These are phyloP conservation scores for Melinaea marsaeus DNA, from an alignment of 2,888 invertebrate genomes.

Conservation along the genomic window DNA sequence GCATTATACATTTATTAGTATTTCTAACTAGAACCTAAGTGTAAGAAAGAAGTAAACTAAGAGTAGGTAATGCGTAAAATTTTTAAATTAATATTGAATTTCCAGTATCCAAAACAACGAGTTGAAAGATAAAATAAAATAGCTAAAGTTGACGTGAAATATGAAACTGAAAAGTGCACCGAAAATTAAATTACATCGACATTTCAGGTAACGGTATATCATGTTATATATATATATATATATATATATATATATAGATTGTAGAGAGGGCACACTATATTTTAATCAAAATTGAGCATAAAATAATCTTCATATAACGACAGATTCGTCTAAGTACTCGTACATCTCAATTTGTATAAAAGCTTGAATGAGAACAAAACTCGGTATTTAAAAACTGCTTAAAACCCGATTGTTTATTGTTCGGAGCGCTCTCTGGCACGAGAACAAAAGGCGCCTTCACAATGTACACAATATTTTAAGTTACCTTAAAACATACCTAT, in stretches of 20 bases:
- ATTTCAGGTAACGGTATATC: neutral
- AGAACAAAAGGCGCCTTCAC: slow-evolving; percentile 4
- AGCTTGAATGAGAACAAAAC: slow-evolving; percentile 20
- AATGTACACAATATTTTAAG: neutral
- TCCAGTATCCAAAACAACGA: neutral
- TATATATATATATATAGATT: neutral
- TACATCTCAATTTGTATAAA: slow-evolving; percentile 25
- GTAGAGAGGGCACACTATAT: no score
- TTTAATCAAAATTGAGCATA: neutral
- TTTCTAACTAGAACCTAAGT: neutral
- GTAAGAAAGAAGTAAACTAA: no score
- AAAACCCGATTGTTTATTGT: slow-evolving; percentile 12
- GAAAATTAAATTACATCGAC: slow-evolving; percentile 1
- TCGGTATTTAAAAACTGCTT: slow-evolving; percentile 13
- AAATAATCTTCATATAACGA: neutral
- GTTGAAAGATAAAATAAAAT: neutral
- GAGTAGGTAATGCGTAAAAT: neutral
- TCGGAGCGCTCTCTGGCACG: neutral
- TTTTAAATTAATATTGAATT: neutral
- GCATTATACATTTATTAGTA: no score
- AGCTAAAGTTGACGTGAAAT: neutral
- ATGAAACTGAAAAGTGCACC: neutral
- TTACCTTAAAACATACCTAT: neutral
- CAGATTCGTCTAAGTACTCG: slow-evolving; percentile 1
- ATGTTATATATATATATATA: neutral